Evolutionary conservation across 2,113 vertebrate genomes (phyloP).

Genomic region (Sinocyclocheilus maitianheensis): DNA sequence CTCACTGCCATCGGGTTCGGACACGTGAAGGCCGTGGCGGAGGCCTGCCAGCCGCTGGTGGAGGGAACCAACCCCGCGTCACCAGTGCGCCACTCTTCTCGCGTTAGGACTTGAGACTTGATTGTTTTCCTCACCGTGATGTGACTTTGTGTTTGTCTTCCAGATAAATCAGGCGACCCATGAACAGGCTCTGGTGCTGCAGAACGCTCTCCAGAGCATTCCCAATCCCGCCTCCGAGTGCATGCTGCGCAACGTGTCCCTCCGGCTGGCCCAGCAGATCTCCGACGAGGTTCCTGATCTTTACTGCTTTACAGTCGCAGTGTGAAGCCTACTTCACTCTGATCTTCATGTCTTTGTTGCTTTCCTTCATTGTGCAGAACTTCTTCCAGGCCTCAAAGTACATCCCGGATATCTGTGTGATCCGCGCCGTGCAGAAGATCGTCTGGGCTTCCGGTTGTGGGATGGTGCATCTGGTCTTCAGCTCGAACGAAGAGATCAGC

Average conservation of each 20-base stretch:
- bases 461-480: slow-evolving; percentile 93
- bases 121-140: too few relatives aligned
- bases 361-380: slow-evolving; percentile 59
- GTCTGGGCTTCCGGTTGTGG: slow-evolving; percentile 97
- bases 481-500: slow-evolving; percentile 95
- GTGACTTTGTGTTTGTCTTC: slow-evolving; percentile 37
- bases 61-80: slow-evolving; percentile 91
- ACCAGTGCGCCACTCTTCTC: slow-evolving; percentile 75
- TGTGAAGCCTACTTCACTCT: too few relatives aligned
- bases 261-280: slow-evolving; percentile 97
- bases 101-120: too few relatives aligned
- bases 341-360: slow-evolving; percentile 24
- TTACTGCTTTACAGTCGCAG: not conserved
- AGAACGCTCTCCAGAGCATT: slow-evolving; percentile 97
- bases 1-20: slow-evolving; percentile 94
- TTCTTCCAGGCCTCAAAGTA: slow-evolving; percentile 91
- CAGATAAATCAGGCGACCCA: slow-evolving; percentile 96
- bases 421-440: slow-evolving; percentile 95
- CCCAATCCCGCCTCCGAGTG: slow-evolving; percentile 97
- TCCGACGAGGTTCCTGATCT: slow-evolving; percentile 88
- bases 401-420: slow-evolving; percentile 97
- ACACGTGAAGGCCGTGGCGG: slow-evolving; percentile 93
- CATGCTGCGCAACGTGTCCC: slow-evolving; percentile 97
- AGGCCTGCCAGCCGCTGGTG: slow-evolving; percentile 92
- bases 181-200: slow-evolving; percentile 96